Base-by-base conservation (phyloP, 2,888 invertebrate species). In the Himalopsyche tibetana region DNA sequence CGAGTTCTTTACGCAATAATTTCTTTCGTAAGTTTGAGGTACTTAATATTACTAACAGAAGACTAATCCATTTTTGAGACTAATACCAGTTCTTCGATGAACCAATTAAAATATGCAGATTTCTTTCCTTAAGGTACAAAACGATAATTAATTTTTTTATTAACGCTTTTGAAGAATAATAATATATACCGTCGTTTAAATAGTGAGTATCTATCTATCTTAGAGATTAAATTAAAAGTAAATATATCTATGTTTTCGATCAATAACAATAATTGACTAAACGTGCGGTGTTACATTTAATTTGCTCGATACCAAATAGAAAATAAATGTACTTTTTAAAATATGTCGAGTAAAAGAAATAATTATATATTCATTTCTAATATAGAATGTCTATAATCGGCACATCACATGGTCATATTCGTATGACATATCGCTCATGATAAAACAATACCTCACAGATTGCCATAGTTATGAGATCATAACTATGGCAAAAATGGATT, bases 71-170 rank as follows among this genome's bases (percentile, higher is more conserved):
- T 36, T 74, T 74, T 74, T 74, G 74, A 74, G 74, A 74, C 74
- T 74, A 74, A 74, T 74, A 74, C 74, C 74, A 74, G 74, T 74
- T 74, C 74, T 74, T 74, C 36, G 63, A 74, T 74, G 74, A 74
- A 74, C 74, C 74, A 36, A 74, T 74, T 74, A 74, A 74, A 74
- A 36, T 36, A 74, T 74, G 36, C 74, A 74, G 74, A 74, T 74
- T 74, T 74, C 36, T 74, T 74, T 74, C 74, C 74, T 28, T 74
- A 74, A 74, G 74, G 74, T 74, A 74, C 74, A 74, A 74, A 51
- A 74, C 36, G 74, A 74, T 74, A 74, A 74, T 74, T 74, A 74
- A 74, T 38, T 4, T 38, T 51, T 74, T 74, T 74, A 74, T 74
- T 74, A 74, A 74, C 74, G 74, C 74, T 74, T 74, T 74, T 74